These are phyloP conservation scores for Pitta sordida DNA, from an alignment of 2,113 vertebrate genomes.

Conservation along the genomic window DNA sequence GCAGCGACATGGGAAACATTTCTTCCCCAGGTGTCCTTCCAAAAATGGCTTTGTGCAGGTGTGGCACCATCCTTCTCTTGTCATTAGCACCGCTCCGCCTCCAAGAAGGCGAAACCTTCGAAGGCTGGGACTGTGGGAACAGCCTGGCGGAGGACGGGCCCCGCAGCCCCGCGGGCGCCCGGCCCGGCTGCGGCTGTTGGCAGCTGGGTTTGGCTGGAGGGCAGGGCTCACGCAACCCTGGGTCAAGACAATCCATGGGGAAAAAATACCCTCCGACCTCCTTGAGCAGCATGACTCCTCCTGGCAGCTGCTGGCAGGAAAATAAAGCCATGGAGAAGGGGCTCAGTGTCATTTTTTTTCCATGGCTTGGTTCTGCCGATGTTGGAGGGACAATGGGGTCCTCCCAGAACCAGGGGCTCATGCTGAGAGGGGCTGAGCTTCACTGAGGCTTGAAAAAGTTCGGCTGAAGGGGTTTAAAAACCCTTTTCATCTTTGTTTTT, in stretches of 20 bases:
- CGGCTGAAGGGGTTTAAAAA: background rate
- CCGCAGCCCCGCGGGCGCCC: fast-evolving
- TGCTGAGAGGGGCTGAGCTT: background rate
- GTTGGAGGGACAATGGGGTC: background rate
- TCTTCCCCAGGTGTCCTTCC: slow-evolving; percentile 61
- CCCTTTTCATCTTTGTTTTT: background rate
- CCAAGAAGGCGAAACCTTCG: slow-evolving; percentile 35
- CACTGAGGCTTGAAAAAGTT: background rate
- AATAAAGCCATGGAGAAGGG: background rate
- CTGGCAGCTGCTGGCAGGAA: background rate
- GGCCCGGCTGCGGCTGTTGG: background rate
- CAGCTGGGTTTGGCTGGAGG: background rate
- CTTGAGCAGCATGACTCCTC: background rate
- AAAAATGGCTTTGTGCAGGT: slow-evolving; percentile 54
- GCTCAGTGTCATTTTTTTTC: background rate
- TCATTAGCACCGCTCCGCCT: slow-evolving; percentile 16
- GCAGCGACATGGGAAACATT: slow-evolving; percentile 53
- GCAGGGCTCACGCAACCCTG: background rate
- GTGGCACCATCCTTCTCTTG: slow-evolving; percentile 25
- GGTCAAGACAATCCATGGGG: background rate
- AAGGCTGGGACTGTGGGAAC: slow-evolving; percentile 44
- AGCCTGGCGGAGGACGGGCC: background rate
- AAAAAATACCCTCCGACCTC: background rate
- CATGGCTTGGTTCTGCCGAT: background rate
- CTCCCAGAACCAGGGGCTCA: background rate